Conservation (phyloP, 2,797 vertebrate genomes). For the Platyrinchus mystaceus region DNA sequence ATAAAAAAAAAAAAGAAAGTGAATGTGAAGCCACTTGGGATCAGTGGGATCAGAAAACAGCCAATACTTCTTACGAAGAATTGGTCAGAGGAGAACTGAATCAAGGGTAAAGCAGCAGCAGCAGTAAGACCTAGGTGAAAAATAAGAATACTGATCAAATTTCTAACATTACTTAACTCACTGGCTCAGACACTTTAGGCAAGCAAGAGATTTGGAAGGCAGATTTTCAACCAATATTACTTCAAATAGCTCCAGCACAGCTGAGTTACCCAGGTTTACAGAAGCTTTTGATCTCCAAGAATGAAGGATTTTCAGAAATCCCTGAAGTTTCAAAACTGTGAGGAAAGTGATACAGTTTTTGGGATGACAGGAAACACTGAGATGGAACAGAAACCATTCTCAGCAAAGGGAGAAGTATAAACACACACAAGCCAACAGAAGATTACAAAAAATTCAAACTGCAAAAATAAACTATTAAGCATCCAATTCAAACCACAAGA, state of each 20-base stretch:
- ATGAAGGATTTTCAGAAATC: background rate
- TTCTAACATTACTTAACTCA: background rate
- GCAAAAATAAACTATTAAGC: background rate
- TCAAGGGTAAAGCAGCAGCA: background rate
- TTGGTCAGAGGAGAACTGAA: background rate
- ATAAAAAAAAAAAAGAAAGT: background rate
- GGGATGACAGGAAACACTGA: background rate
- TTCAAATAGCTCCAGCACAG: background rate
- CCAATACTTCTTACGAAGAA: background rate
- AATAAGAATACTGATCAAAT: background rate
- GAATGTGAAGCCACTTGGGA: background rate
- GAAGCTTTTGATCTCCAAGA: background rate
- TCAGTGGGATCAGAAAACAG: background rate
- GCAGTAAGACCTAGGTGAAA: background rate
- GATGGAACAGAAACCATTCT: background rate
- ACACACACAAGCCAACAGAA: background rate
- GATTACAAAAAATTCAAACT: background rate
- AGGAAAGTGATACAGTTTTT: background rate
- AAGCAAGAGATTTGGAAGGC: background rate
- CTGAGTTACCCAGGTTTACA: background rate
- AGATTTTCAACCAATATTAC: background rate
- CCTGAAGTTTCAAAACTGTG: background rate
- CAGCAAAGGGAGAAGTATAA: background rate
- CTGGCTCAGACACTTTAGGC: background rate
- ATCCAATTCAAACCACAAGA: too few relatives aligned